These are phyloP conservation scores for Poeciliopsis turneri DNA, from an alignment of 2,797 vertebrate genomes.

Conservation along the genomic window DNA sequence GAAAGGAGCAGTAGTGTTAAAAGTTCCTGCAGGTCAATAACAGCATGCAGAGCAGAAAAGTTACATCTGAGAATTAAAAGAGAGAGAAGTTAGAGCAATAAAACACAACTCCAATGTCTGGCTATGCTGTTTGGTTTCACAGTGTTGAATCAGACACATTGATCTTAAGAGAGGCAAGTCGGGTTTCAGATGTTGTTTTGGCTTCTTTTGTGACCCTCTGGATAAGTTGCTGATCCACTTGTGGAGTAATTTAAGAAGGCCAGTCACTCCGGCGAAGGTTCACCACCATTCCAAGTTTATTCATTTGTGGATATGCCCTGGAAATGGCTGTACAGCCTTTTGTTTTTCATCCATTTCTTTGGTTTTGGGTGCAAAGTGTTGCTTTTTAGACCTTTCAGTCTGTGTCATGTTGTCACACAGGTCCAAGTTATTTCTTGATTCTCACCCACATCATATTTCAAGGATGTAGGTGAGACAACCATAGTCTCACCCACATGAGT, in stretches of 20 bases:
- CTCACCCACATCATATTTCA: too few relatives aligned
- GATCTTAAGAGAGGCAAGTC: background rate
- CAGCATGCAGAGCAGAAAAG: constrained; percentile 56
- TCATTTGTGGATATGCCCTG: background rate
- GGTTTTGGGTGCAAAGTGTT: background rate
- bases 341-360: background rate
- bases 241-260: background rate
- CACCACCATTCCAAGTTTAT: background rate
- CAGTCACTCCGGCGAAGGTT: background rate
- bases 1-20: constrained; percentile 3
- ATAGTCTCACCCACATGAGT: too few relatives aligned
- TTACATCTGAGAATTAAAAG: constrained; percentile 18
- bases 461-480: too few relatives aligned
- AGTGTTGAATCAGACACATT: background rate
- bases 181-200: background rate
- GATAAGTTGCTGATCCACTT: background rate
- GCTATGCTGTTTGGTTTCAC: background rate
- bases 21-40: constrained; percentile 28
- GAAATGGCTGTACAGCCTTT: background rate
- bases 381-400: background rate
- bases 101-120: constrained; percentile 1
- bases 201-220: background rate
- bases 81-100: constrained; percentile 13
- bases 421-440: background rate
- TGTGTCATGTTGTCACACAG: background rate